phyloP scores from a whole-genome alignment of 2,113 vertebrate genomes.

The Halichoerus grypus region DNA sequence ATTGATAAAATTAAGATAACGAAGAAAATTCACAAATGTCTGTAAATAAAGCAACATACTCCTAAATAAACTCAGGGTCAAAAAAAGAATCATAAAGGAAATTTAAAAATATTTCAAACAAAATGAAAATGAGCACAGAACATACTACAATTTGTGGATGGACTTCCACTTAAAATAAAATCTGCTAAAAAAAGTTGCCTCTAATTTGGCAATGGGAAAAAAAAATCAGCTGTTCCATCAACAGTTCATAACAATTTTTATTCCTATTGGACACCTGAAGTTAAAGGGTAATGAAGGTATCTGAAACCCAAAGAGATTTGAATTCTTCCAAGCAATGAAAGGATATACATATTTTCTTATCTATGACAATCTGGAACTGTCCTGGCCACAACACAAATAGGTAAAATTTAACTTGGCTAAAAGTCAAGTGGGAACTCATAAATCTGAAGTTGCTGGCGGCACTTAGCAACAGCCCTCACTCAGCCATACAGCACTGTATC shows the following conservation, averaged over 20 bases:
- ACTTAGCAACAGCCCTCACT: not conserved
- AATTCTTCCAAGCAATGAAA: not conserved
- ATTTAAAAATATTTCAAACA: not conserved
- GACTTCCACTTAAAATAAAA: not conserved
- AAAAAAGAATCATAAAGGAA: not conserved
- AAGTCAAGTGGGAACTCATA: constrained; percentile 19
- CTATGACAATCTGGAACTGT: not conserved
- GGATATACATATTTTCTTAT: not conserved
- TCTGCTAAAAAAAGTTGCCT: not conserved
- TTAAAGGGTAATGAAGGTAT: not conserved
- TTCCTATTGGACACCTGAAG: not conserved
- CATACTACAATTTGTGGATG: not conserved
- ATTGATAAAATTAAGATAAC: not conserved
- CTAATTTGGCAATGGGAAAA: not conserved
- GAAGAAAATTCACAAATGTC: not conserved
- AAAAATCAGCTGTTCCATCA: not conserved
- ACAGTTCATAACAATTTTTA: not conserved
- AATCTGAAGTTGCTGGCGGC: not conserved
- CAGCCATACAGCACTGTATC: not conserved
- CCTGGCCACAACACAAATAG: not conserved
- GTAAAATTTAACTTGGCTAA: not conserved
- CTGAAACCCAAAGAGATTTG: not conserved
- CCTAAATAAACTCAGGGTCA: not conserved
- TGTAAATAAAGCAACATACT: not conserved
- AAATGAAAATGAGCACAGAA: not conserved